A percentile compares a stretch with the other conserved stretches of the same genome.
These are phyloP conservation scores for Amphiduros pacificus DNA, from an alignment of 2,888 invertebrate genomes.

Conservation along the genomic window DNA sequence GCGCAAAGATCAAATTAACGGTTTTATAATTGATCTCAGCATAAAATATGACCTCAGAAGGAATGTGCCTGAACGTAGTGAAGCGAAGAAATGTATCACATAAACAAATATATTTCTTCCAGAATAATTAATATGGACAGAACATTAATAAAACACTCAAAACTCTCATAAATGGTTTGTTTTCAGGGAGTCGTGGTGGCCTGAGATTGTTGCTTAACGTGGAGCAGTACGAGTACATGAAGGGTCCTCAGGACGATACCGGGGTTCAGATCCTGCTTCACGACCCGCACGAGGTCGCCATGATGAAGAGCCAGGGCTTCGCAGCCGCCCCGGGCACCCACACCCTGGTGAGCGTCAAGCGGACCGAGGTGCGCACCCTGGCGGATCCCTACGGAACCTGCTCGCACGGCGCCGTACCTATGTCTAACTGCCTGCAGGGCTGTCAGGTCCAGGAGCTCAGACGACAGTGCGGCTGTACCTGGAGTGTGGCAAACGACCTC, in stretches of 20 bases:
- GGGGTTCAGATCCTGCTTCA: constrained; percentile 8
- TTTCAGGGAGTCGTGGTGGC: not conserved
- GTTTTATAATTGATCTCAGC: too few species aligned
- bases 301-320: not conserved
- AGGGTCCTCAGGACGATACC: constrained; percentile 5
- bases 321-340: constrained; percentile 5
- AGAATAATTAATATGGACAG: too few species aligned
- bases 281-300: not conserved
- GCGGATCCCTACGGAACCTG: not conserved
- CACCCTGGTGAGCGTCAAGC: not conserved
- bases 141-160: too few species aligned
- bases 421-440: not conserved
- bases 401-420: not conserved
- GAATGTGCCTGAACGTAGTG: too few species aligned
- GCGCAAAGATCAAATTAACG: too few species aligned
- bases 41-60: too few species aligned
- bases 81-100: too few species aligned
- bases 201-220: constrained; percentile 1
- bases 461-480: too few species aligned
- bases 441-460: not conserved
- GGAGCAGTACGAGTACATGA: constrained; percentile 12
- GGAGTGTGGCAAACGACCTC: too few species aligned
- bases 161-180: too few species aligned
- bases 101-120: too few species aligned
- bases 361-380: not conserved